A percentile compares a stretch with the other conserved stretches of the same genome.
Evolutionary conservation across 23 tunicate genomes (phyloP).

Genomic region (Styela clava): DNA sequence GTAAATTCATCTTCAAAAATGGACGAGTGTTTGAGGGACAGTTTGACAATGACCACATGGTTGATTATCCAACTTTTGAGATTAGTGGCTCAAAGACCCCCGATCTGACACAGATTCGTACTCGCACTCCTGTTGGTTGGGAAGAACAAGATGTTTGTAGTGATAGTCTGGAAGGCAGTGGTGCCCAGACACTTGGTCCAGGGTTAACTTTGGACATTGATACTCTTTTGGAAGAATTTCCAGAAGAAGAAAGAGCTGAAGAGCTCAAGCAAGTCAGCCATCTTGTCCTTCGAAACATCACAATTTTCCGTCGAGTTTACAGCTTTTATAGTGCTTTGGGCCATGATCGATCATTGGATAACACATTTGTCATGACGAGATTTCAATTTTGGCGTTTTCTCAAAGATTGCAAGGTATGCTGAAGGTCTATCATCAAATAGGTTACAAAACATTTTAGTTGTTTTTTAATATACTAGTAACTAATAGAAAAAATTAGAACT

Average conservation of each 20-base stretch:
- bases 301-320: conserved; percentile 78
- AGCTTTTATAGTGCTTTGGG: conserved; percentile 94
- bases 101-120: conserved; percentile 31
- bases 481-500: background rate
- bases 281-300: conserved; percentile 61
- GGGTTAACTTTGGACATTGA: conserved; percentile 68
- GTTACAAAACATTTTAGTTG: background rate
- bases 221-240: conserved; percentile 62
- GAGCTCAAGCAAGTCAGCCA: conserved; percentile 78
- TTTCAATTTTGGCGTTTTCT: conserved; percentile 95
- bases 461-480: too few species aligned
- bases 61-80: conserved; percentile 61
- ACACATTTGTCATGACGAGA: conserved; percentile 93
- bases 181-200: conserved; percentile 40
- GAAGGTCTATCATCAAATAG: background rate
- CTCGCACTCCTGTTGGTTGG: conserved; percentile 54
- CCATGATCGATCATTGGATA: conserved; percentile 87
- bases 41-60: conserved; percentile 98
- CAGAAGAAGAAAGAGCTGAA: conserved; percentile 39
- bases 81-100: conserved; percentile 63
- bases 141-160: conserved; percentile 43
- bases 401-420: conserved; percentile 73
- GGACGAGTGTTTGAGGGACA: conserved; percentile 95
- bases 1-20: conserved; percentile 90
- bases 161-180: conserved; percentile 12